These are phyloP conservation scores for Nomada goodeniana DNA, from an alignment of 2,888 invertebrate genomes.

Conservation along the genomic window DNA sequence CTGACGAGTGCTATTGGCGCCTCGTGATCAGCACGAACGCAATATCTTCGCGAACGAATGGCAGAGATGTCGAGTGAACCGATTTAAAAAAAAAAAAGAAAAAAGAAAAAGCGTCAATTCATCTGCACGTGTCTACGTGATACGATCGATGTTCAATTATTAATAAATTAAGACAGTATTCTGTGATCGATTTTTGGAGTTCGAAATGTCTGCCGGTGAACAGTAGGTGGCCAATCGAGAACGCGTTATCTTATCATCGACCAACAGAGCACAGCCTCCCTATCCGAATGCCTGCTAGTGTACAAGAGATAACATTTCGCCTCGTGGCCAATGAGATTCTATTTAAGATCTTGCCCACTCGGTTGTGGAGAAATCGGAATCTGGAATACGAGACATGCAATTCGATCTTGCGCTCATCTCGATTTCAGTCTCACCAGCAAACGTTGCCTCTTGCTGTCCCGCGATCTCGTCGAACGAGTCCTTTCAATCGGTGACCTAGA, in stretches of 20 bases:
- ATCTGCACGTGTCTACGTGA: conserved; percentile 13
- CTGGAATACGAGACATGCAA: conserved; percentile 65
- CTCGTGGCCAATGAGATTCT: conserved; percentile 62
- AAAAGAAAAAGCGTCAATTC: conserved; percentile 1
- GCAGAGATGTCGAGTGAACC: conserved; percentile 10
- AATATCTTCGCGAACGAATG: conserved; percentile 20
- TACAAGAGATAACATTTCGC: conserved; percentile 61
- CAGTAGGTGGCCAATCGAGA: not conserved
- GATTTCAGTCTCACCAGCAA: conserved; percentile 58
- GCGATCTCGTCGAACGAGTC: conserved; percentile 37
- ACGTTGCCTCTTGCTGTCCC: conserved; percentile 26
- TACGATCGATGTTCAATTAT: conserved; percentile 9
- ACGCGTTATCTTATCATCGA: conserved; percentile 63
- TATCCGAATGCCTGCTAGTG: conserved; percentile 37
- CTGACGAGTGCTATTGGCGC: conserved; percentile 42
- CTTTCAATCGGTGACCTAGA: conserved; percentile 42
- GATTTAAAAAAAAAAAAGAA: conserved; percentile 42
- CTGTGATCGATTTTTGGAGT: not conserved
- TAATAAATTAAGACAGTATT: not conserved
- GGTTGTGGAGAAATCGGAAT: conserved; percentile 62
- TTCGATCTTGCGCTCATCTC: conserved; percentile 62
- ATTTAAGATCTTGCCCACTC: conserved; percentile 52
- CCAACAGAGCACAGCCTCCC: conserved; percentile 41
- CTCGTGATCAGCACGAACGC: conserved; percentile 38
- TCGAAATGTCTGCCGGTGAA: not conserved